These are phyloP conservation scores for Stomatorhinus walkeri DNA, from an alignment of 2,797 vertebrate genomes.

Conservation along the genomic window DNA sequence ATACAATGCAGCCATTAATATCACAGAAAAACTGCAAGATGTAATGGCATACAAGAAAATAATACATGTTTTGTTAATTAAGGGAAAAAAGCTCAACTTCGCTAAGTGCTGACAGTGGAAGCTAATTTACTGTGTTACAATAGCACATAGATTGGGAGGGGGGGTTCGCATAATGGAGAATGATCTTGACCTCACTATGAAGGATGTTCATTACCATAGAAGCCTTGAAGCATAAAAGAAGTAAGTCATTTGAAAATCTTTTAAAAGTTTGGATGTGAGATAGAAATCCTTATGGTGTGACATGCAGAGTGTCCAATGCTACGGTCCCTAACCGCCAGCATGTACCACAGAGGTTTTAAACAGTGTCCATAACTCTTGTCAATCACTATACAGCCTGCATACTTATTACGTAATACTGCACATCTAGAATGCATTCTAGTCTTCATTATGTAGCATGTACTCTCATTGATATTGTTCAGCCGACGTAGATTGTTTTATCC, in stretches of 20 bases:
- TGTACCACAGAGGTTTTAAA: background rate
- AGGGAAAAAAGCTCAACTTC: background rate
- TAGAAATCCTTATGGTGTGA: background rate
- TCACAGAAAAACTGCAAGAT: background rate
- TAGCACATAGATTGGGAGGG: background rate
- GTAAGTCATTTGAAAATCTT: constrained; percentile 2
- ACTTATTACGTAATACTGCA: background rate
- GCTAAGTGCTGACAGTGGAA: background rate
- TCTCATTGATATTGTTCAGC: background rate
- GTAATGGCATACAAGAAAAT: background rate
- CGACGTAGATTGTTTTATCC: background rate
- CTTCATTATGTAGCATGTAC: background rate
- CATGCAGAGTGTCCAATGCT: background rate
- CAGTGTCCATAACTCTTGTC: background rate
- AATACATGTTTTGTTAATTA: background rate
- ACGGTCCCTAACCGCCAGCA: background rate
- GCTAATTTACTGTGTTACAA: background rate
- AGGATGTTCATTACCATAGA: constrained; percentile 12
- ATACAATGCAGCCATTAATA: background rate
- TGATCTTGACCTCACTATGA: constrained; percentile 14
- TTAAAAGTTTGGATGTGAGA: background rate
- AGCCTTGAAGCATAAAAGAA: constrained; percentile 15
- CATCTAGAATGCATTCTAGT: background rate
- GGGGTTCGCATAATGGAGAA: background rate
- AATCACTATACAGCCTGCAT: background rate